Percentiles rank a stretch among this genome's conserved stretches.
Evolutionary conservation across 1,140 invertebrate species (phyloP).

Genomic region (Solenopsis fugax): DNA sequence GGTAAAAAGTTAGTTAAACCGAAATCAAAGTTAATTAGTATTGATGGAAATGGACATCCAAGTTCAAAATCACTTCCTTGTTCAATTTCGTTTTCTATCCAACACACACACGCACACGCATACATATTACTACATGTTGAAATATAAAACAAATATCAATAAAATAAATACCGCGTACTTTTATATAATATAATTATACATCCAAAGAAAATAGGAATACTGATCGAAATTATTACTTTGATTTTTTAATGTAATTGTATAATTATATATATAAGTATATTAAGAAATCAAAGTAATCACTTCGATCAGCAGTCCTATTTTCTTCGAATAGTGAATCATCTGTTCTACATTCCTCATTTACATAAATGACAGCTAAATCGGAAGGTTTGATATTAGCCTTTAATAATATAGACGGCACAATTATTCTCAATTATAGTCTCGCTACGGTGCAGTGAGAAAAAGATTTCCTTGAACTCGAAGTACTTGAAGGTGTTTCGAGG

Average conservation of each 20-base stretch:
- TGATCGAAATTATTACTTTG: too few relatives aligned
- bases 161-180: too few relatives aligned
- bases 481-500: neutral
- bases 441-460: neutral
- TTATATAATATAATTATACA: too few relatives aligned
- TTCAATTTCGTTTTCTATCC: too few relatives aligned
- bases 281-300: neutral
- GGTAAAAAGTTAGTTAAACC: too few relatives aligned
- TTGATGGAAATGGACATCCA: too few relatives aligned
- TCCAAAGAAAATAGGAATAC: too few relatives aligned
- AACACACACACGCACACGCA: too few relatives aligned
- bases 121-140: neutral
- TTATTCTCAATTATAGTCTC: slow-evolving; percentile 24
- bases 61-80: too few relatives aligned
- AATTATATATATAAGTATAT: neutral
- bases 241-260: too few relatives aligned
- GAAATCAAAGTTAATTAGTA: too few relatives aligned
- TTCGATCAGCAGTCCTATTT: neutral
- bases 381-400: slow-evolving; percentile 14
- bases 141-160: neutral
- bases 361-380: slow-evolving; percentile 29
- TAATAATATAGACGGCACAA: slow-evolving; percentile 2
- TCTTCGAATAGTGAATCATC: slow-evolving; percentile 9
- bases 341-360: slow-evolving; percentile 2
- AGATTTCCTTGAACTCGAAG: neutral